phyloP scores from a whole-genome alignment of 2,113 vertebrate species.

The Tylochromis polylepis region DNA sequence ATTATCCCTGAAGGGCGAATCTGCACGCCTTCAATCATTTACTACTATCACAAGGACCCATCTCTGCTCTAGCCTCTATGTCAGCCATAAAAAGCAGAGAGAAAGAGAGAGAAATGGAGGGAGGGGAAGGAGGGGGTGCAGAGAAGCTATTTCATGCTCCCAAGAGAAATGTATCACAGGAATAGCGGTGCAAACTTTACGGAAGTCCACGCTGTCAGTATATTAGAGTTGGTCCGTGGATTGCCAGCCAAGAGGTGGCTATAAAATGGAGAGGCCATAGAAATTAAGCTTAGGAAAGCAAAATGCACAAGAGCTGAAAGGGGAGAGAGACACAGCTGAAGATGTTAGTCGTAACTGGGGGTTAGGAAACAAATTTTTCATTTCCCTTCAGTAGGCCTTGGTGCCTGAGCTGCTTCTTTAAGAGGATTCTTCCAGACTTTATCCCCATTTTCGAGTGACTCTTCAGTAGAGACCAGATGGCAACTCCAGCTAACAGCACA shows the following conservation, averaged over 20 bases:
- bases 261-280: neutral
- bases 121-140: neutral
- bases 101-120: constrained; percentile 2
- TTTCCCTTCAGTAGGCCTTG: neutral
- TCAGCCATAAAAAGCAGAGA: constrained; percentile 42
- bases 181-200: constrained; percentile 26
- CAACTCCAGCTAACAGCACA: constrained; percentile 35
- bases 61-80: constrained; percentile 55
- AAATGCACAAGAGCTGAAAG: neutral
- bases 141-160: constrained; percentile 67
- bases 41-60: constrained; percentile 61
- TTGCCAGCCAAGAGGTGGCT: neutral
- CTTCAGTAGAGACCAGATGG: constrained; percentile 30
- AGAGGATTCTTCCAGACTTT: constrained; percentile 37
- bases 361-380: constrained; percentile 14
- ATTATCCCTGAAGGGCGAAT: constrained; percentile 76
- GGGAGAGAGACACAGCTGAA: neutral
- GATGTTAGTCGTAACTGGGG: neutral
- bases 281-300: constrained; percentile 30
- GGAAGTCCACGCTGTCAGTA: neutral
- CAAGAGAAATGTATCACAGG: constrained; percentile 49
- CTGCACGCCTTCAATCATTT: constrained; percentile 72
- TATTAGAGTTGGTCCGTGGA: neutral
- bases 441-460: constrained; percentile 29
- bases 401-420: neutral